phyloP scores from a whole-genome alignment of 2,797 vertebrate species.

The Trachurus trachurus region DNA sequence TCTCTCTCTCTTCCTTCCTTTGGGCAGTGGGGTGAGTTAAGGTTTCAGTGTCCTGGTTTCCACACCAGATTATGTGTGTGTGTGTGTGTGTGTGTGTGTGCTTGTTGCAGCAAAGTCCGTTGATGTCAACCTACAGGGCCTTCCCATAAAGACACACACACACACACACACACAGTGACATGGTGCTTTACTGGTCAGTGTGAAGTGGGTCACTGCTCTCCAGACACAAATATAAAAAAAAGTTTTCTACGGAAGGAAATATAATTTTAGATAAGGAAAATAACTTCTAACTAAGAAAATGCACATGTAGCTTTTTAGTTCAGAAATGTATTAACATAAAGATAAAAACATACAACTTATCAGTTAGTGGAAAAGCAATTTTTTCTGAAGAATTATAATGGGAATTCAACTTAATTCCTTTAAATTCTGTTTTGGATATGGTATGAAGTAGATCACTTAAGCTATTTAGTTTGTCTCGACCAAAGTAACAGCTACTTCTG shows the following conservation, averaged over 20 bases:
- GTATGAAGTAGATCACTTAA: neutral
- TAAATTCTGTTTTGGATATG: neutral
- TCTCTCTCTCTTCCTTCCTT: constrained; percentile 33
- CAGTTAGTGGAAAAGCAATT: neutral
- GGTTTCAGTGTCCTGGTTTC: constrained; percentile 79
- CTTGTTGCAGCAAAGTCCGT: constrained; percentile 39
- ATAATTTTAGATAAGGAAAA: constrained; percentile 56
- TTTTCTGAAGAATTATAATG: constrained; percentile 2
- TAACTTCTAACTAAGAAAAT: constrained; percentile 20
- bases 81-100: constrained; percentile 11
- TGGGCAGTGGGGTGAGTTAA: constrained; percentile 68
- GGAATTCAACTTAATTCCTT: neutral
- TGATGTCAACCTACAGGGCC: constrained; percentile 58
- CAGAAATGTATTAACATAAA: constrained; percentile 4
- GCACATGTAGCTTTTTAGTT: constrained; percentile 15
- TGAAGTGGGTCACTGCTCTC: constrained; percentile 61
- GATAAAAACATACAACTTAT: constrained; percentile 1
- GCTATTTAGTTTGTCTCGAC: neutral
- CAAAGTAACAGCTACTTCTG: neutral
- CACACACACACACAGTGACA: constrained; percentile 13
- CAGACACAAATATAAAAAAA: constrained; percentile 32
- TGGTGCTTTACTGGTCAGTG: constrained; percentile 47
- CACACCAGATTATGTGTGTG: constrained; percentile 69
- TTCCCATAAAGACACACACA: constrained; percentile 40
- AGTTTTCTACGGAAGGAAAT: constrained; percentile 35